phyloP scores from a whole-genome alignment of 2,888 invertebrate species.

The Meiosimyza decipiens region DNA sequence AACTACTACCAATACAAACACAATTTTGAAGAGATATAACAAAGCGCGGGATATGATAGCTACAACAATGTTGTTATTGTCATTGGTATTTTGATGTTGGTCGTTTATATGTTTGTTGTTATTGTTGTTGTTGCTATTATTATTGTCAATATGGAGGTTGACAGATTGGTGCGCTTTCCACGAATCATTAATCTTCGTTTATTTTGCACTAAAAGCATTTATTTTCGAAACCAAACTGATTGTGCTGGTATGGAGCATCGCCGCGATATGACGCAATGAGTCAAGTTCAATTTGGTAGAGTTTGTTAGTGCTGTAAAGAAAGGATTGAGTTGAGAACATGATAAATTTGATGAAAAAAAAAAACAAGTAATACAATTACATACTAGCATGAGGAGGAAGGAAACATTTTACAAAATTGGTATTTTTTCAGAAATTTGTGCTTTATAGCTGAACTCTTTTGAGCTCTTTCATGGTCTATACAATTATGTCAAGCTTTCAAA shows the following conservation, averaged over 20 bases:
- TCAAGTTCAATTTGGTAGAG: not conserved
- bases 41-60: not conserved
- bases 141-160: slow-evolving; percentile 22
- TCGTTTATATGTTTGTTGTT: not conserved
- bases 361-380: not conserved
- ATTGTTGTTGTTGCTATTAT: not conserved
- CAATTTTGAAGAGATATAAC: not conserved
- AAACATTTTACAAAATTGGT: too few relatives aligned
- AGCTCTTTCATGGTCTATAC: too few relatives aligned
- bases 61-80: not conserved
- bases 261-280: not conserved
- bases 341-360: not conserved
- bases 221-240: not conserved
- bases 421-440: too few relatives aligned
- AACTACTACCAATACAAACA: not conserved
- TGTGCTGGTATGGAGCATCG: not conserved
- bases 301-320: not conserved
- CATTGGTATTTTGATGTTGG: not conserved
- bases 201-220: slow-evolving; percentile 2
- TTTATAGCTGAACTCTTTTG: too few relatives aligned
- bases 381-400: too few relatives aligned
- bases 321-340: not conserved
- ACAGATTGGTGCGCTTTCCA: slow-evolving; percentile 40
- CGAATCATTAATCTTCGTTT: slow-evolving; percentile 53
- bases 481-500: too few relatives aligned